Percentiles rank a stretch among this genome's conserved stretches.
Conservation (phyloP, 2,888 invertebrate genomes). For the Mythimna pallens region DNA sequence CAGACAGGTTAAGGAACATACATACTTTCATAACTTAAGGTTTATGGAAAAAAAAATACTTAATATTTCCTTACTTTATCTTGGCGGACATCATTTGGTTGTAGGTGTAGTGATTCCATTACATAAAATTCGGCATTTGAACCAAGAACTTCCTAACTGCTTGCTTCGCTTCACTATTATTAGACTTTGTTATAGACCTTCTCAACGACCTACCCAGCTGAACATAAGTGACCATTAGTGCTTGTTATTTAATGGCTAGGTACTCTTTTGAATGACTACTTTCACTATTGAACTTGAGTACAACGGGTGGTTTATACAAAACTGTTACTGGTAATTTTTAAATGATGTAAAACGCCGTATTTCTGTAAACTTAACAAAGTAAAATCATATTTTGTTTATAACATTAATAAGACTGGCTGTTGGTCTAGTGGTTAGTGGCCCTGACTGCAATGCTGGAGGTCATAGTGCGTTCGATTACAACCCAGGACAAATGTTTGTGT, state of each 20-base stretch:
- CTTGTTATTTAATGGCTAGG: background rate
- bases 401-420: background rate
- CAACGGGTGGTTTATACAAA: background rate
- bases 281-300: background rate
- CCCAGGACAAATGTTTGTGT: no score
- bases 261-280: background rate
- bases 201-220: conserved; percentile 5
- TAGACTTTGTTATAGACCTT: conserved; percentile 18
- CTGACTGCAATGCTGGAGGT: no score
- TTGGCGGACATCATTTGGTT: background rate
- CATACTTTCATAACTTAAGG: background rate
- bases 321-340: background rate
- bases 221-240: conserved; percentile 5
- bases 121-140: conserved; percentile 11
- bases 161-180: conserved; percentile 20
- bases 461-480: no score
- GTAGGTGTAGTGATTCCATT: conserved; percentile 15
- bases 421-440: no score
- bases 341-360: background rate
- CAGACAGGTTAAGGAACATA: no score
- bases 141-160: conserved; percentile 21
- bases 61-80: background rate
- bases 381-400: background rate
- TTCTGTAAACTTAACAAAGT: no score
- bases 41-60: no score